Evolutionary conservation across 2,888 invertebrate genomes (phyloP), one percentile per base, ranked within the genome.

Genomic region (Thera obeliscata): DNA sequence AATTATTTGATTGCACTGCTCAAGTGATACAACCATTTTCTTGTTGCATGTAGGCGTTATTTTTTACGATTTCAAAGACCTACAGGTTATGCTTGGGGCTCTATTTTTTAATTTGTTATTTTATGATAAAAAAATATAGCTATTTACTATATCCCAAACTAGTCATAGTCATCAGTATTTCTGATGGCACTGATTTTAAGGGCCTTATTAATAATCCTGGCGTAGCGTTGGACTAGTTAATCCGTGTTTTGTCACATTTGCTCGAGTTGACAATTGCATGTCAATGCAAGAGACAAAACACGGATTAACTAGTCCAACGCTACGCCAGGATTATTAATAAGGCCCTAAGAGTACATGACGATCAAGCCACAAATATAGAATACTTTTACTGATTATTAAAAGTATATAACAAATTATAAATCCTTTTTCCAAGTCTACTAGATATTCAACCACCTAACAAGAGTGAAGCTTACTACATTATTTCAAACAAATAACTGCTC

Each of bases 1-100:
- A 70, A 64, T 66, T 59, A 67, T 41, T 61, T 58, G n/a, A 52
- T 43, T 66, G 56, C 57, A 61, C 56, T 55, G 58, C 12, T 55
- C 12, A 12, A 43, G 43, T 48, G 46, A 46, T 46, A 57, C 52
- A 33, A 52, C 33, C 33, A 22, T 12, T 2, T 22, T 52, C 22
- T 22, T 9, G 8, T 52, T 52, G 52, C 22, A 2, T 22, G 22
- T 33, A 52, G 52, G 33, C 22, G 33, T 52, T 12, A 12, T 49
- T 12, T 46, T 46, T 46, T 46, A 46, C 9, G 43, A 46, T 9
- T 46, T 46, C 43, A 8, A 46, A 46, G 5, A 43, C 8, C 8
- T 43, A 43, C 5, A 46, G 43, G 9, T 2, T 9, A 41, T 0
- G 3, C 5, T 41, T 41, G 41, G 41, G 41, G 41, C 41, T 2